These are phyloP conservation scores for Smittia sp. DNA, from an alignment of 2,888 invertebrate genomes.

Conservation along the genomic window DNA sequence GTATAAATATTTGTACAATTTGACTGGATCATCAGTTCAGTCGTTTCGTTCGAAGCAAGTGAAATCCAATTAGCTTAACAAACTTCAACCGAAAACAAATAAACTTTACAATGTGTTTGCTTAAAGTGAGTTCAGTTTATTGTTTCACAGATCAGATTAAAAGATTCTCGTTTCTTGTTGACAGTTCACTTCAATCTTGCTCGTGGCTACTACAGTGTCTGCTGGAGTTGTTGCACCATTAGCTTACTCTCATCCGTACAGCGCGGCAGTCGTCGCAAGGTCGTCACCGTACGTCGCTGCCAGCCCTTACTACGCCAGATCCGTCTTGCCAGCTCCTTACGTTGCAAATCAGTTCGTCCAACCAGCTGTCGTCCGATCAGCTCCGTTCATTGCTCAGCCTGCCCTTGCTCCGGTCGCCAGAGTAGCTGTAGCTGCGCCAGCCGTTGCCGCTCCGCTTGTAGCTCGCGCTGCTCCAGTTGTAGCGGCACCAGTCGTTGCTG, in stretches of 20 bases:
- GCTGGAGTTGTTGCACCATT: constrained; percentile 49
- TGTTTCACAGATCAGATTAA: neutral
- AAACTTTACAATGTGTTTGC: constrained; percentile 54
- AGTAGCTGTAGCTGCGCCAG: constrained; percentile 41
- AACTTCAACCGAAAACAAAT: constrained; percentile 42
- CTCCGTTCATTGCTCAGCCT: constrained; percentile 14
- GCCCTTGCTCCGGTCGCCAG: neutral
- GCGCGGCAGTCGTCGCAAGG: constrained; percentile 41
- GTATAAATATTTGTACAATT: constrained; percentile 44
- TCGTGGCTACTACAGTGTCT: constrained; percentile 50
- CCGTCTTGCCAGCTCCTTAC: neutral
- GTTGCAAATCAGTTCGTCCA: constrained; percentile 40
- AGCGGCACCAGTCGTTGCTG: constrained; percentile 47
- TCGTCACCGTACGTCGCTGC: constrained; percentile 42
- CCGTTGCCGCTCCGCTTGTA: constrained; percentile 43
- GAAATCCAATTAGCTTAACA: constrained; percentile 45
- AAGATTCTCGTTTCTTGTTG: constrained; percentile 40
- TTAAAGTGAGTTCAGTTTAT: constrained; percentile 51
- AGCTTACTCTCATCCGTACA: constrained; percentile 43
- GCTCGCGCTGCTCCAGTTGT: constrained; percentile 44
- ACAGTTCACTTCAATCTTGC: constrained; percentile 50
- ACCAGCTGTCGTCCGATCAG: constrained; percentile 42
- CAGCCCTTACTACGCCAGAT: neutral
- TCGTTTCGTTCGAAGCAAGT: constrained; percentile 53
- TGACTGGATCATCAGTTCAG: constrained; percentile 53